Conservation (phyloP, 1,140 invertebrate genomes). For the Scaptomyza pallida region DNA sequence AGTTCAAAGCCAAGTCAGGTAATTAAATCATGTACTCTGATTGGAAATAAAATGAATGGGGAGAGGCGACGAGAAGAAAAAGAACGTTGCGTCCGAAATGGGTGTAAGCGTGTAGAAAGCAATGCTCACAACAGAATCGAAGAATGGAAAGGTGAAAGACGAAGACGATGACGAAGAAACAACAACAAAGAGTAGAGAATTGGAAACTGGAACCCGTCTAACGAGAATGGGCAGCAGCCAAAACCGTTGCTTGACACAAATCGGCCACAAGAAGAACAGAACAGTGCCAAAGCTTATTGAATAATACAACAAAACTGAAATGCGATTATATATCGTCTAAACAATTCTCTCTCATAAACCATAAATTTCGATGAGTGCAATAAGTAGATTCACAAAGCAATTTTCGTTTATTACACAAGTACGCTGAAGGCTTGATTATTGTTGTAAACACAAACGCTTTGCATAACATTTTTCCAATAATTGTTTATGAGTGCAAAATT, state of each 20-base stretch:
- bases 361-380: neutral
- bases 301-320: slow-evolving; percentile 42
- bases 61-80: neutral
- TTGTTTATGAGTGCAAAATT: neutral
- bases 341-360: neutral
- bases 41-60: slow-evolving; percentile 23
- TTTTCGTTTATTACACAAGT: neutral
- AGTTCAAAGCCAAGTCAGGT: slow-evolving; percentile 30
- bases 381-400: neutral
- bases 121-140: slow-evolving; percentile 14
- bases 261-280: slow-evolving; percentile 55
- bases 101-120: slow-evolving; percentile 46
- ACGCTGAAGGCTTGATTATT: too few species aligned
- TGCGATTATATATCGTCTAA: neutral
- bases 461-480: too few species aligned
- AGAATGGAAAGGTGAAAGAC: slow-evolving; percentile 17
- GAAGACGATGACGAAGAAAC: slow-evolving; percentile 14
- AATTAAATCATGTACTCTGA: slow-evolving; percentile 32
- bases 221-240: slow-evolving; percentile 63
- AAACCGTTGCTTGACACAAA: slow-evolving; percentile 80
- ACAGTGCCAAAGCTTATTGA: slow-evolving; percentile 50
- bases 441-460: too few species aligned
- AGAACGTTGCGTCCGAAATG: slow-evolving; percentile 13
- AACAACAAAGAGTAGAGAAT: slow-evolving; percentile 25
- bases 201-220: slow-evolving; percentile 58